These are phyloP conservation scores for Bicyclus anynana DNA, from an alignment of 1,140 invertebrate species.

Conservation along the genomic window DNA sequence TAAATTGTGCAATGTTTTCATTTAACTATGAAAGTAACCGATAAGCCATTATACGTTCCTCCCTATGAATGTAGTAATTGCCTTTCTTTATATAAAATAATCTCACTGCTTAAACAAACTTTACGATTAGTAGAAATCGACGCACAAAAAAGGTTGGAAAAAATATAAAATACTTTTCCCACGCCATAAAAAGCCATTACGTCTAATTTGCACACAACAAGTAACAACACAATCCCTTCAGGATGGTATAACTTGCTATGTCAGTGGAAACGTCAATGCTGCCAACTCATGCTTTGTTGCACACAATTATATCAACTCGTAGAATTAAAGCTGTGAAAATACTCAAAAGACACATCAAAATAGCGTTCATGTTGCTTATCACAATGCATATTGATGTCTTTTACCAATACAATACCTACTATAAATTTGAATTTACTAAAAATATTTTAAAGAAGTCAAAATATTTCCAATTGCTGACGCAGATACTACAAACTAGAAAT, in stretches of 20 bases:
- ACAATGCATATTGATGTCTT: too few relatives aligned
- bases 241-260: slow-evolving; percentile 43
- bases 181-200: slow-evolving; percentile 32
- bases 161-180: not conserved
- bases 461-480: too few relatives aligned
- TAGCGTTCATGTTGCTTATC: too few relatives aligned
- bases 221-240: slow-evolving; percentile 52
- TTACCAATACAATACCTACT: too few relatives aligned
- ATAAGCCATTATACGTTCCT: too few relatives aligned
- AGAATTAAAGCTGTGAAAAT: not conserved
- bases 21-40: too few relatives aligned
- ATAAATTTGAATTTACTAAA: too few relatives aligned
- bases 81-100: not conserved
- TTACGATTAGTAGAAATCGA: not conserved
- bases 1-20: slow-evolving; percentile 2
- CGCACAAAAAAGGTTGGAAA: slow-evolving; percentile 1
- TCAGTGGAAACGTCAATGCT: slow-evolving; percentile 35
- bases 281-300: not conserved
- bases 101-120: not conserved
- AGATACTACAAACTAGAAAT: too few relatives aligned
- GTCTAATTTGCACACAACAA: slow-evolving; percentile 54
- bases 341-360: too few relatives aligned
- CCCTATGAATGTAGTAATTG: too few relatives aligned
- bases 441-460: too few relatives aligned
- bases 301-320: too few relatives aligned